These are phyloP conservation scores for Corythornis madagascariensis DNA, from an alignment of 2,113 vertebrate genomes.

Conservation along the genomic window DNA sequence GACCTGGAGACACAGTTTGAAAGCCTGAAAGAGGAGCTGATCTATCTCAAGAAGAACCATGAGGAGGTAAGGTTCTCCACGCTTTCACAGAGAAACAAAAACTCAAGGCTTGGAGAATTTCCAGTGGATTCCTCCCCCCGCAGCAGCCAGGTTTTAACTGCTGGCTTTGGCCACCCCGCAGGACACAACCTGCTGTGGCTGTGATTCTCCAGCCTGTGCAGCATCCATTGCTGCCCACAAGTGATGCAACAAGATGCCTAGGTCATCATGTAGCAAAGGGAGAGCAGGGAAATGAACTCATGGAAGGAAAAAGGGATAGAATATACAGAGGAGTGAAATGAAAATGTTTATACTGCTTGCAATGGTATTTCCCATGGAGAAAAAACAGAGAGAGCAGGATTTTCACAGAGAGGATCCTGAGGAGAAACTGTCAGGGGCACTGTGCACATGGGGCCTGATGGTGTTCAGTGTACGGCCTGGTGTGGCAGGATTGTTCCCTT, in stretches of 20 bases:
- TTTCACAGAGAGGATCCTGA: not conserved
- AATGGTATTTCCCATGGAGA: not conserved
- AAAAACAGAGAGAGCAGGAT: not conserved
- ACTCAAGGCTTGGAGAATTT: not conserved
- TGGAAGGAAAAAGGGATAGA: not conserved
- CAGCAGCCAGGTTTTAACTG: not conserved
- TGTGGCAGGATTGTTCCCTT: not conserved
- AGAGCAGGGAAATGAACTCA: not conserved
- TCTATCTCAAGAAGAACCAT: slow-evolving; percentile 91
- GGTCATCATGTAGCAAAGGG: not conserved
- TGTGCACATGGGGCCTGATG: not conserved
- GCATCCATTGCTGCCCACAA: not conserved
- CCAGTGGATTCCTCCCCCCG: not conserved
- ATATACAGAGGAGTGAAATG: not conserved
- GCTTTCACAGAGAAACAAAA: not conserved
- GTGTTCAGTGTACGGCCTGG: not conserved
- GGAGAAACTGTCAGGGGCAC: not conserved
- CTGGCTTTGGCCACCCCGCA: not conserved
- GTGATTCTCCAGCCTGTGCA: not conserved
- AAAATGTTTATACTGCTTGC: not conserved
- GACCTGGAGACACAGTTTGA: slow-evolving; percentile 81
- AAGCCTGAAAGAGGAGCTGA: slow-evolving; percentile 88
- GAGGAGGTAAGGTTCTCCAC: slow-evolving; percentile 81
- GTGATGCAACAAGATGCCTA: not conserved
- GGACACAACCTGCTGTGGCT: not conserved